Evolutionary conservation across 2,113 vertebrate species (phyloP).

Genomic region (Microtus pennsylvanicus): DNA sequence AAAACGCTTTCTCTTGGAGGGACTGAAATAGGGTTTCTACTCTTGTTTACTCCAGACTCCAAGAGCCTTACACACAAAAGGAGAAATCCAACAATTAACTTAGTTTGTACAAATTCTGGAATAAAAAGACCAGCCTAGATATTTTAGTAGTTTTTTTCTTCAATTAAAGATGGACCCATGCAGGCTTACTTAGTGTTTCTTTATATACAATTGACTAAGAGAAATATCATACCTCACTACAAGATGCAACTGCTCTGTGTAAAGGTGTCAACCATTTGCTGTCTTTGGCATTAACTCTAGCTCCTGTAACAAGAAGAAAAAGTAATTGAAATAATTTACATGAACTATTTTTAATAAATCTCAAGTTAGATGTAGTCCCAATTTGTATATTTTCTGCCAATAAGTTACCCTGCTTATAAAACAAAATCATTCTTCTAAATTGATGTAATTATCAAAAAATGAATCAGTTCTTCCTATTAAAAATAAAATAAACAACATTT

Average conservation of each 20-base stretch:
- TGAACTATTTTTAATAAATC: constrained; percentile 71
- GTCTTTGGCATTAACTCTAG: constrained; percentile 99
- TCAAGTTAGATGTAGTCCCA: constrained; percentile 61
- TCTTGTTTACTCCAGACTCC: constrained; percentile 1
- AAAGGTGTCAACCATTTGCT: constrained; percentile 99
- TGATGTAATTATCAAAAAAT: constrained; percentile 49
- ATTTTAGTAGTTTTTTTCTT: constrained; percentile 18
- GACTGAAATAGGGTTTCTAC: background rate
- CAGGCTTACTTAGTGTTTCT: constrained; percentile 17
- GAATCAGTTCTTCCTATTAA: constrained; percentile 55
- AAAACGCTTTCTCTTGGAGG: background rate
- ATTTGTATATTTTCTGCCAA: constrained; percentile 60
- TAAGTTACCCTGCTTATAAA: constrained; percentile 64
- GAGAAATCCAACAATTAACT: background rate
- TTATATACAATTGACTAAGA: constrained; percentile 66
- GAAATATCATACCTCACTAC: constrained; percentile 94
- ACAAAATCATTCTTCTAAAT: constrained; percentile 58
- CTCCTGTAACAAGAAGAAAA: constrained; percentile 91
- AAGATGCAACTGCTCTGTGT: constrained; percentile 98
- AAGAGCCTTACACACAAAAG: constrained; percentile 22
- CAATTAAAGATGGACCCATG: constrained; percentile 12
- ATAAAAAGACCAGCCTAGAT: constrained; percentile 40
- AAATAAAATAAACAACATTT: constrained; percentile 54
- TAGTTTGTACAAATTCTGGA: constrained; percentile 35
- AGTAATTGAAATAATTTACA: constrained; percentile 71